Base-by-base conservation (phyloP, 2,888 invertebrate genomes). In the Gastracanthus pulcherrimus region DNA sequence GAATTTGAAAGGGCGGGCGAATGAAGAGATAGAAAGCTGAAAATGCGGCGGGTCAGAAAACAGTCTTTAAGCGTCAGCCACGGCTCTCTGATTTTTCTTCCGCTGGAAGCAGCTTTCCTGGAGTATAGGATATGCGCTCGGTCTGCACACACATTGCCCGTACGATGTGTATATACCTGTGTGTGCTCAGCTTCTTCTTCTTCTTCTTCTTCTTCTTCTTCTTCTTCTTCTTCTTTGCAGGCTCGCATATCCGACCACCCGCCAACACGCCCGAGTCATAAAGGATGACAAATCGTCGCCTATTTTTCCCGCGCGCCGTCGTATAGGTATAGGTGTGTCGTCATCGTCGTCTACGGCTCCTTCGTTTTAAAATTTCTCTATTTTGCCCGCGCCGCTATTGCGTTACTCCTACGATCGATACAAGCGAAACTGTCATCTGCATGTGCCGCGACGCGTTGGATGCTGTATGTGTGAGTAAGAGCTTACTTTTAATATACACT, bases 221-320 rank as follows among this genome's bases (percentile, higher is more conserved):
- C 5, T 9, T 41, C 23, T 55, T 9, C 13, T 55, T 26, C 55
- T 55, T 55, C 55, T 23, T 51, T 23, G n/a, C n/a, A n/a, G n/a
- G n/a, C n/a, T 3, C n/a, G 26, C 13, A 45, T 23, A 67, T 41
- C 16, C 45, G 66, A 34, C n/a, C n/a, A n/a, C n/a, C n/a, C n/a
- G n/a, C n/a, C n/a, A n/a, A n/a, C 64, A 19, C 51, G 29, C n/a
- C 34, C 34, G 23, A 31, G n/a, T 38, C 67, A 69, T 71, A 71
- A 71, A 71, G 58, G 71, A 71, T 71, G 71, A 71, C 71, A 71
- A 71, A 71, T 71, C 58, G 71, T 58, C 71, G 58, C 16, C 16
- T 26, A 51, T 41, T 71, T 71, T 36, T 38, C 36, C 23, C 23
- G 38, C 1, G 13, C 9, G 19, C 16, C 64, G 34, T 38, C 19